Evolutionary conservation across 2,888 invertebrate genomes (phyloP).

Genomic region (Cerastis rubricosa): DNA sequence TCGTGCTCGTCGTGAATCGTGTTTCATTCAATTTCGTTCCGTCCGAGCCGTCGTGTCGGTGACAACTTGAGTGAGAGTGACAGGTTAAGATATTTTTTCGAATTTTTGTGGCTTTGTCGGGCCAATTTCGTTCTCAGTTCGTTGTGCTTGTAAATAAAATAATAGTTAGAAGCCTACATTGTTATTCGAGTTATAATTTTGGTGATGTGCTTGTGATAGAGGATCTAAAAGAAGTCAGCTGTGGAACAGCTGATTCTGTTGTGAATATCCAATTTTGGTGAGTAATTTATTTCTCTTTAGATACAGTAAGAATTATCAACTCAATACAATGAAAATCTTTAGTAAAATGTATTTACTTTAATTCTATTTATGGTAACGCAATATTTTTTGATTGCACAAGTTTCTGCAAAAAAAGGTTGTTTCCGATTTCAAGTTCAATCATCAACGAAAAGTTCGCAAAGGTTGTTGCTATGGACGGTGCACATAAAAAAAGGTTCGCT

Average conservation of each 20-base stretch:
- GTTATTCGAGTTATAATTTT: conserved; percentile 51
- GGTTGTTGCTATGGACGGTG: conserved; percentile 15
- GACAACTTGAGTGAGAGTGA: conserved; percentile 51
- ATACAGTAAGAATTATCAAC: background rate
- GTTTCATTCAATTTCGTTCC: conserved; percentile 48
- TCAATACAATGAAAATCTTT: background rate
- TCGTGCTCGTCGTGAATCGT: conserved; percentile 10
- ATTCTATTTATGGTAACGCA: background rate
- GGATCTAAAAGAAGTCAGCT: conserved; percentile 52
- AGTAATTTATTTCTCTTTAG: conserved; percentile 33
- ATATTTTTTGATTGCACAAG: conserved; percentile 27
- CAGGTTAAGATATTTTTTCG: conserved; percentile 55
- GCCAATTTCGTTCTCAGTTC: conserved; percentile 38
- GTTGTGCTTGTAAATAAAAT: conserved; percentile 44
- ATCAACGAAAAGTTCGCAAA: conserved; percentile 6
- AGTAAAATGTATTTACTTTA: conserved; percentile 21
- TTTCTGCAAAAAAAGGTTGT: conserved; percentile 38
- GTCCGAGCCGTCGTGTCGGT: conserved; percentile 9
- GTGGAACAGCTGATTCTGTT: conserved; percentile 63
- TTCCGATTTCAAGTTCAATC: conserved; percentile 35
- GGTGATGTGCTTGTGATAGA: conserved; percentile 62
- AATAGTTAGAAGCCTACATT: conserved; percentile 24
- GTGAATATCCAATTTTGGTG: conserved; percentile 54
- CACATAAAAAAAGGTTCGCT: background rate
- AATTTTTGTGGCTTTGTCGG: conserved; percentile 61